Percentiles rank a stretch among this genome's conserved stretches.
phyloP scores from a whole-genome alignment of 2,113 vertebrate genomes.

The Amblyornis subalaris region DNA sequence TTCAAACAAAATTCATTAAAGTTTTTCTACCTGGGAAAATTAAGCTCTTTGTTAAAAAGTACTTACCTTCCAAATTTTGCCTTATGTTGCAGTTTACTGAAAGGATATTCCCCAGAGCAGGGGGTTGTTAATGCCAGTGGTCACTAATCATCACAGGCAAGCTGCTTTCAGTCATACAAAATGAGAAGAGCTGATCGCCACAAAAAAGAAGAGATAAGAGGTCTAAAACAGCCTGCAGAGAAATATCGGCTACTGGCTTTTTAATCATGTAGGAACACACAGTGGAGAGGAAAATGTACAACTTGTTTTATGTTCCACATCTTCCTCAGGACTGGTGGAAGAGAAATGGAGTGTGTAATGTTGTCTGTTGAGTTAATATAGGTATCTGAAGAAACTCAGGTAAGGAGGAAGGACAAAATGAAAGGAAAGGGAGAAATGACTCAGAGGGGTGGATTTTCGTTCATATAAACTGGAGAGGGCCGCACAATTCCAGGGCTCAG shows the following conservation, averaged over 20 bases:
- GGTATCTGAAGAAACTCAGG: neutral
- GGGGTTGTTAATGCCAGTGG: neutral
- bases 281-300: neutral
- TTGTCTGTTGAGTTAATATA: neutral
- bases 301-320: neutral
- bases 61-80: neutral
- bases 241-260: neutral
- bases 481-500: neutral
- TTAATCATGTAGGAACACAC: neutral
- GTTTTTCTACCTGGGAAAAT: neutral
- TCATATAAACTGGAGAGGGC: neutral
- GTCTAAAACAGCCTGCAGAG: neutral
- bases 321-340: neutral
- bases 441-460: accelerated
- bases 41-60: neutral
- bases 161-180: neutral
- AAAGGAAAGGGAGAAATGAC: neutral
- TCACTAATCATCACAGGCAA: neutral
- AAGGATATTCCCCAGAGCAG: neutral
- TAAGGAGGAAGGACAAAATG: neutral
- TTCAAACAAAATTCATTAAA: neutral
- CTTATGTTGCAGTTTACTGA: neutral
- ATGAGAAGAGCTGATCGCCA: neutral
- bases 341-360: neutral
- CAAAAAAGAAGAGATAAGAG: neutral